These are phyloP conservation scores for Ateles fusciceps DNA, from an alignment of 2,797 vertebrate genomes.

Conservation along the genomic window DNA sequence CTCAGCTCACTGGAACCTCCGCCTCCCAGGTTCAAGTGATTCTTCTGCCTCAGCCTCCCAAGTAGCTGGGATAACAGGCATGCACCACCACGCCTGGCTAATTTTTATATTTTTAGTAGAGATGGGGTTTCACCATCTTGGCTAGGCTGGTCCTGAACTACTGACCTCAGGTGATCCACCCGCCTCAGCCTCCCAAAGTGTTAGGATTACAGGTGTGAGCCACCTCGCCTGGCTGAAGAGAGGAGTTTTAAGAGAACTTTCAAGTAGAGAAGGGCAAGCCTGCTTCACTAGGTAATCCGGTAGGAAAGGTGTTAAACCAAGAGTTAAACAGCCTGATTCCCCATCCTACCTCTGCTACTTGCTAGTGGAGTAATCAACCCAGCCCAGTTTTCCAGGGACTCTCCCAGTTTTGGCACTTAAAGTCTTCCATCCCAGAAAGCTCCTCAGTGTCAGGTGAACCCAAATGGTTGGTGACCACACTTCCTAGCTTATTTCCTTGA, in stretches of 20 bases:
- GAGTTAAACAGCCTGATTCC: background rate
- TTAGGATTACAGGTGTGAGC: too few species aligned
- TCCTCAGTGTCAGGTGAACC: background rate
- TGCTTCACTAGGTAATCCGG: background rate
- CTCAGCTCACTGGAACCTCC: too few species aligned
- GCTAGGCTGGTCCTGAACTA: too few species aligned
- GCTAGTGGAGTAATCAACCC: background rate
- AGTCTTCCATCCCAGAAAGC: background rate
- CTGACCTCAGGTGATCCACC: too few species aligned
- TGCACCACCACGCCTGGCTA: rapidly evolving
- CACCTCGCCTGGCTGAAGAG: background rate
- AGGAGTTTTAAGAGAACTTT: background rate
- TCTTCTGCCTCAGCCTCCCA: too few species aligned
- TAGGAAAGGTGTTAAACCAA: background rate
- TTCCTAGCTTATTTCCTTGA: background rate
- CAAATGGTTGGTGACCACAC: background rate
- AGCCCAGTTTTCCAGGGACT: background rate
- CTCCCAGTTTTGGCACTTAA: background rate
- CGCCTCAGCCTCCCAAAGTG: too few species aligned
- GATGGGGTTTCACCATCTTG: too few species aligned
- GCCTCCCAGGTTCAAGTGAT: too few species aligned
- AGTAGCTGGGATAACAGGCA: too few species aligned
- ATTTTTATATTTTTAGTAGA: too few species aligned
- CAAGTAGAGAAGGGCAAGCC: background rate
- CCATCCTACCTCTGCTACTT: background rate